These are phyloP conservation scores for Sarcophaga peregrina DNA, from an alignment of 1,140 invertebrate species.

Conservation along the genomic window DNA sequence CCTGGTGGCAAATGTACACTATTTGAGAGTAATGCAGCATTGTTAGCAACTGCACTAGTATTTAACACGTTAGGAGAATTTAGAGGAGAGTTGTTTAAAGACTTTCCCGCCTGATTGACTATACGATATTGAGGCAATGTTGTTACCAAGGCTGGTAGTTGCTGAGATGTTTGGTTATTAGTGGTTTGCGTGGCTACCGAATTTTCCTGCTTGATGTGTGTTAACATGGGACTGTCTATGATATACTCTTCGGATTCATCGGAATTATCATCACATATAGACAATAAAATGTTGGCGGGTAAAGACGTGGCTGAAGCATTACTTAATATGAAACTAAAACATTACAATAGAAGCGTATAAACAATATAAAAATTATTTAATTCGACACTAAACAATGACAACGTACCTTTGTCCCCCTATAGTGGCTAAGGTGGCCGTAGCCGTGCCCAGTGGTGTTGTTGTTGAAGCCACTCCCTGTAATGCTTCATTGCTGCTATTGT, in stretches of 20 bases:
- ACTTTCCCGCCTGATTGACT: slow-evolving; percentile 37
- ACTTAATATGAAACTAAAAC: slow-evolving; percentile 52
- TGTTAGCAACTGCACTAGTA: slow-evolving; percentile 30
- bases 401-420: slow-evolving; percentile 37
- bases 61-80: neutral
- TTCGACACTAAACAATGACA: neutral
- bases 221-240: slow-evolving; percentile 49
- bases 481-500: neutral
- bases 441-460: neutral
- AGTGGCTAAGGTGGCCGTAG: slow-evolving; percentile 27
- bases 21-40: slow-evolving; percentile 54
- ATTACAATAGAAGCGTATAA: slow-evolving; percentile 2
- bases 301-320: slow-evolving; percentile 42
- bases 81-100: neutral
- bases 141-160: slow-evolving; percentile 16
- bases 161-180: neutral
- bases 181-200: slow-evolving; percentile 26
- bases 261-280: slow-evolving; percentile 60
- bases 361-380: slow-evolving; percentile 6
- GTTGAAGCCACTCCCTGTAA: slow-evolving; percentile 29
- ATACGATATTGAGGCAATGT: slow-evolving; percentile 45
- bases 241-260: slow-evolving; percentile 59
- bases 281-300: slow-evolving; percentile 56
- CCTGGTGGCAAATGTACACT: slow-evolving; percentile 61
- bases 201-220: slow-evolving; percentile 57